Conservation (phyloP, 1,140 invertebrate species). For the Octopus sinensis region DNA sequence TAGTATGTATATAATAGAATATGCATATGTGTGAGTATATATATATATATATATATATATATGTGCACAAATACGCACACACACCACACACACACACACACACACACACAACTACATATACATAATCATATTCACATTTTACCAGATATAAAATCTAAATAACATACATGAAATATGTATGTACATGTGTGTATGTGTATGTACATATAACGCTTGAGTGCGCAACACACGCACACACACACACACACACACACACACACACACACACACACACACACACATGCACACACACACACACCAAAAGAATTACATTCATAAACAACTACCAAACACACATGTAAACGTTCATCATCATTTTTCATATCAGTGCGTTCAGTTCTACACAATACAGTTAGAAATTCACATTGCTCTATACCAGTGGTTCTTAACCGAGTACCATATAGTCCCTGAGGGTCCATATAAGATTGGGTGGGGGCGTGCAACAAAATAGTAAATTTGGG, state of each 20-base stretch:
- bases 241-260: not conserved
- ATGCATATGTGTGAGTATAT: not conserved
- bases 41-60: constrained; percentile 12
- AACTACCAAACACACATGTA: not conserved
- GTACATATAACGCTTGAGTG: not conserved
- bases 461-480: too few species aligned
- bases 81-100: not conserved
- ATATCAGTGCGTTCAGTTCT: too few species aligned
- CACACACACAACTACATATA: not conserved
- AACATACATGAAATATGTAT: not conserved
- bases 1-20: not conserved
- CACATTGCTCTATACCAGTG: too few species aligned
- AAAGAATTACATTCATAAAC: not conserved
- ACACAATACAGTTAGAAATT: too few species aligned
- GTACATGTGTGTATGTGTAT: not conserved
- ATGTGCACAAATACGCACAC: not conserved
- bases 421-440: too few species aligned
- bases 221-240: not conserved
- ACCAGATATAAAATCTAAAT: not conserved
- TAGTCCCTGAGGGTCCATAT: too few species aligned
- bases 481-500: too few species aligned
- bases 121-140: not conserved
- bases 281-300: not conserved
- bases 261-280: not conserved
- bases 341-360: too few species aligned